Base-by-base conservation (phyloP, 2,888 invertebrate species). In the Eupithecia abbreviata region DNA sequence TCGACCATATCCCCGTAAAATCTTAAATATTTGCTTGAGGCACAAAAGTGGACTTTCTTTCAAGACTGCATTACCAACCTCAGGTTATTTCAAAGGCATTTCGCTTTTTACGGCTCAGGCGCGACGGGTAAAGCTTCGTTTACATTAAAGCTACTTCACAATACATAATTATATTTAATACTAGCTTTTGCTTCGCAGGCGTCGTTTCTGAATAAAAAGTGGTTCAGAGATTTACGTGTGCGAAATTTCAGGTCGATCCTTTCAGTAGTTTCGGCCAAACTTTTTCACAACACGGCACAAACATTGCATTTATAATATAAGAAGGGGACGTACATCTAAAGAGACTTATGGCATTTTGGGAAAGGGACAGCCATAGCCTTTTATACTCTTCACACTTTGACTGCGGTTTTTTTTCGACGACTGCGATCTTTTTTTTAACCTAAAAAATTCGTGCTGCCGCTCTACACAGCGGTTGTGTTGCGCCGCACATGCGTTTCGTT, bases 71-170 rank as follows among this genome's bases (percentile, higher is more conserved):
- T 81, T 82, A 79, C 58, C 58, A 43, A 67, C 77, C 71, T 81
- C 71, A 81, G 68, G 83, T 80, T 82, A 84, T 85, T 85, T 81
- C 78, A 76, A 81, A 84, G 84, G 80, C 81, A 85, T 86, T 83
- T 80, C 80, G 76, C 82, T 87, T 87, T 86, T 87, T 87, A 82
- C 80, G 78, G 81, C 82, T 79, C 81, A 67, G 78, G 80, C 82
- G 78, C 82, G 72, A 68, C 47, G 10, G 65, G 71, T 75, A 71
- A 75, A 45, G 73, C 13, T 6, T 58, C 49, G 9, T 71, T 73
- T 18, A 76, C 75, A 73, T 55, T 51, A 10, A 58, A 47, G 69
- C 7, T n/a, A 10, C 7, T 55, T 45, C 45, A 68, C 55, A 51
- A 55, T 13, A 13, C 30, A 30, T 30, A 30, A 30, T 30, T 5